These are phyloP conservation scores for Spisula solida DNA, from an alignment of 2,888 invertebrate genomes.

Conservation along the genomic window DNA sequence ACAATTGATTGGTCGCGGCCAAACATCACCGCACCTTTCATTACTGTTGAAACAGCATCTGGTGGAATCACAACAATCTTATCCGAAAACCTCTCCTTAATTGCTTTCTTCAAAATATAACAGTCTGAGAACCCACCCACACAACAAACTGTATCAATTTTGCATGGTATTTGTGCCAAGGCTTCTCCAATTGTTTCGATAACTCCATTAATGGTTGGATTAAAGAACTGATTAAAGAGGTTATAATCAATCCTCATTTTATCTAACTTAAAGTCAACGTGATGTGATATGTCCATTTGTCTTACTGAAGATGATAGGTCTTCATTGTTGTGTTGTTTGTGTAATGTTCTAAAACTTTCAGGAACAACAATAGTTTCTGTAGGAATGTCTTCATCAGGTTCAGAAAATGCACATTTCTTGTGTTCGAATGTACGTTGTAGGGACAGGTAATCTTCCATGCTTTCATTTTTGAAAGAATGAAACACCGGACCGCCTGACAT, in stretches of 20 bases:
- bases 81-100: conserved; percentile 27
- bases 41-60: conserved; percentile 49
- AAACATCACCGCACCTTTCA: conserved; percentile 61
- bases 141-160: conserved; percentile 48
- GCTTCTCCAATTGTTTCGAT: conserved; percentile 11
- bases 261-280: background rate
- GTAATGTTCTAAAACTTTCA: conserved; percentile 20
- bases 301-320: conserved; percentile 15
- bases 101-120: conserved; percentile 31
- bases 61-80: conserved; percentile 47
- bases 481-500: conserved; percentile 45
- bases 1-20: conserved; percentile 55
- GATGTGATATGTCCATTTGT: background rate
- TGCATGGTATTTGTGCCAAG: background rate
- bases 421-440: conserved; percentile 48
- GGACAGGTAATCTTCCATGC: conserved; percentile 45
- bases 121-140: conserved; percentile 64
- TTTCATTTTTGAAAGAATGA: conserved; percentile 25
- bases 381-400: background rate
- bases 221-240: conserved; percentile 29
- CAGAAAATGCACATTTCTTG: conserved; percentile 48
- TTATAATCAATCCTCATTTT: conserved; percentile 33
- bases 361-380: conserved; percentile 37
- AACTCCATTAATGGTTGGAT: conserved; percentile 30
- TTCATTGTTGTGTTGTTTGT: conserved; percentile 10